A percentile compares a stretch with the other conserved stretches of the same genome.
These are phyloP conservation scores for Agriopis leucophaearia DNA, from an alignment of 2,888 invertebrate genomes.

Conservation along the genomic window DNA sequence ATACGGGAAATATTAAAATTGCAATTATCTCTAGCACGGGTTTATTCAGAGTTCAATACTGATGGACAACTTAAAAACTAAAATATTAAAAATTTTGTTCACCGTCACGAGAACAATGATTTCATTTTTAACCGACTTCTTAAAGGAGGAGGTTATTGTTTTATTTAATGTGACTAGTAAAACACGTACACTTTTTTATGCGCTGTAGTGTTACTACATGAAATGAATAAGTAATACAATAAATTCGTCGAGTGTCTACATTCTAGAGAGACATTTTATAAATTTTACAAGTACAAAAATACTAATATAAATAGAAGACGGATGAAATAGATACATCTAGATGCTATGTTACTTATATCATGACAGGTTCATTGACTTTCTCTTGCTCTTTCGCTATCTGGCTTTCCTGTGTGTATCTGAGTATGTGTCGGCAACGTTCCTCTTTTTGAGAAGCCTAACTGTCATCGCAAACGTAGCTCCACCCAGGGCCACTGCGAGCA, in stretches of 20 bases:
- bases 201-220: conserved; percentile 25
- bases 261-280: conserved; percentile 50
- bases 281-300: conserved; percentile 32
- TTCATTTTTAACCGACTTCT: too few relatives aligned
- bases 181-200: conserved; percentile 34
- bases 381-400: conserved; percentile 59
- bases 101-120: conserved; percentile 2
- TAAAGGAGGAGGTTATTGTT: too few relatives aligned
- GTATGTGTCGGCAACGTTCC: conserved; percentile 51
- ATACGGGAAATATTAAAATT: conserved; percentile 13
- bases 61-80: conserved; percentile 53
- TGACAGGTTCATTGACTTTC: neutral
- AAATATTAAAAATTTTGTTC: conserved; percentile 38
- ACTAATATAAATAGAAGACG: conserved; percentile 31
- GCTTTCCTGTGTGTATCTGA: conserved; percentile 71
- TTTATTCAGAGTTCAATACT: conserved; percentile 56
- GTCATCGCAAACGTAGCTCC: conserved; percentile 73
- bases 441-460: conserved; percentile 66
- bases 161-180: conserved; percentile 56
- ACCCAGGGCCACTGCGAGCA: conserved; percentile 67
- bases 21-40: conserved; percentile 25
- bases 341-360: neutral
- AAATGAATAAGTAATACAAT: conserved; percentile 49
- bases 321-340: conserved; percentile 29
- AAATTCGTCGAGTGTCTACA: conserved; percentile 39